These are phyloP conservation scores for Ginglymostoma cirratum DNA, from an alignment of 2,113 vertebrate genomes.

Conservation along the genomic window DNA sequence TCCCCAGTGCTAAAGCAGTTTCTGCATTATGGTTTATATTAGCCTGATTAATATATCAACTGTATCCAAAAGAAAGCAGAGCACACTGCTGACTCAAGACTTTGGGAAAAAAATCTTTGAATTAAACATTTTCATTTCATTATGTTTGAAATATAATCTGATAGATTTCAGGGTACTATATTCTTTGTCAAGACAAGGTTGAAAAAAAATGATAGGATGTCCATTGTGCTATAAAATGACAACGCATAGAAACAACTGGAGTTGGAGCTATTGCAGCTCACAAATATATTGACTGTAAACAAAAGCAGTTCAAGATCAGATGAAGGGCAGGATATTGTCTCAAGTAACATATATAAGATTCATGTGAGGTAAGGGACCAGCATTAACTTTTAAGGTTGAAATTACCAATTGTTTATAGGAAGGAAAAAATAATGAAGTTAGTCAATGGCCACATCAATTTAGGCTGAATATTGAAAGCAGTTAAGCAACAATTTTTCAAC, in stretches of 20 bases:
- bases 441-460: not conserved
- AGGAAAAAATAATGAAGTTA: not conserved
- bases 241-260: not conserved
- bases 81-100: not conserved
- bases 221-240: not conserved
- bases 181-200: not conserved
- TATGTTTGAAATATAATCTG: not conserved
- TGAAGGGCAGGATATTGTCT: not conserved
- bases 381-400: not conserved
- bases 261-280: not conserved
- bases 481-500: not conserved
- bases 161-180: not conserved
- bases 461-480: not conserved
- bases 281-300: not conserved
- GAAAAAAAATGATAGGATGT: not conserved
- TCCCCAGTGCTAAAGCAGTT: not conserved
- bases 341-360: not conserved
- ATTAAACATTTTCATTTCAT: not conserved
- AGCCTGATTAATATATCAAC: conserved; percentile 13
- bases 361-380: not conserved
- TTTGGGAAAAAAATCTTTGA: not conserved
- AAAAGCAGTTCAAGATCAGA: not conserved
- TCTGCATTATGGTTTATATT: not conserved
- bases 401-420: not conserved
- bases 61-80: not conserved